Conservation (phyloP, 2,888 invertebrate genomes). For the Trachelus iudaicus region DNA sequence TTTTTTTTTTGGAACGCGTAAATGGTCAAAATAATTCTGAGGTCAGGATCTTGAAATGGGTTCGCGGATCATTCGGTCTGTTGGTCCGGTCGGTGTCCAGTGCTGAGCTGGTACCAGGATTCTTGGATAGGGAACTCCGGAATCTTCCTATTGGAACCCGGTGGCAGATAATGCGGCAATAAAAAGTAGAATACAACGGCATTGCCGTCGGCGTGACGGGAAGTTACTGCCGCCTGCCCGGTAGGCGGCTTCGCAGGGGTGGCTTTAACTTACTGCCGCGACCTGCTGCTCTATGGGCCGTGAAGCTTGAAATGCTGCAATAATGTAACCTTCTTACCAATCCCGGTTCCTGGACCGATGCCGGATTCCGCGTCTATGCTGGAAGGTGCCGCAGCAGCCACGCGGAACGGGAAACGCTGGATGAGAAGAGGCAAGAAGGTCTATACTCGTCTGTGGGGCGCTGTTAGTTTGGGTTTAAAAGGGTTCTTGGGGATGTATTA, state of each 20-base stretch:
- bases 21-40: background rate
- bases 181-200: constrained; percentile 30
- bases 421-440: background rate
- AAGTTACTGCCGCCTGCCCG: constrained; percentile 11
- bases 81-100: background rate
- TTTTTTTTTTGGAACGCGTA: background rate
- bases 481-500: background rate
- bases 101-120: background rate
- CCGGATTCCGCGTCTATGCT: background rate
- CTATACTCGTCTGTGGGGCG: background rate
- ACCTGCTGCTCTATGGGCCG: constrained; percentile 54
- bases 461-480: background rate
- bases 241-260: constrained; percentile 19
- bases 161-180: constrained; percentile 30
- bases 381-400: background rate
- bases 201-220: constrained; percentile 7
- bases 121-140: background rate
- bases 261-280: constrained; percentile 51
- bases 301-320: constrained; percentile 54
- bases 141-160: constrained; percentile 9
- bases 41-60: background rate
- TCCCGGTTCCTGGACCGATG: constrained; percentile 22
- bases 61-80: background rate
- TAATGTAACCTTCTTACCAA: constrained; percentile 59
- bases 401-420: constrained; percentile 1